Percentiles rank a stretch among this genome's conserved stretches.
These are phyloP conservation scores for Lates japonicus DNA, from an alignment of 2,797 vertebrate genomes.

Conservation along the genomic window DNA sequence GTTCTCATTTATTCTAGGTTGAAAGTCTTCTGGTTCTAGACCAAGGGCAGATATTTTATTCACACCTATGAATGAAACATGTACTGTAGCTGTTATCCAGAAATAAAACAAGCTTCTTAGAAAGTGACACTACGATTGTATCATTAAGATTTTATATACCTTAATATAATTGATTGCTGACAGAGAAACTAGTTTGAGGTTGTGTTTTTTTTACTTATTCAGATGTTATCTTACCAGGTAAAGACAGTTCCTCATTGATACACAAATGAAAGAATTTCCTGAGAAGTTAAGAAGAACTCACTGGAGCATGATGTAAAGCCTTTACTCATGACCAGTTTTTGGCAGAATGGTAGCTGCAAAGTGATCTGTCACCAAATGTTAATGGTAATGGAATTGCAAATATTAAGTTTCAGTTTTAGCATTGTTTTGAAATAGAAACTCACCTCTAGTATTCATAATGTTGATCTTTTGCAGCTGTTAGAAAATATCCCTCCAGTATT, in stretches of 20 bases:
- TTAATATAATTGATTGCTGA: neutral
- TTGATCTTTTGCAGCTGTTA: neutral
- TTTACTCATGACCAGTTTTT: neutral
- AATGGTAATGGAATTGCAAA: neutral
- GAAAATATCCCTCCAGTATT: neutral
- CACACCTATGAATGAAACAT: constrained; percentile 4
- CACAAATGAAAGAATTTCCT: constrained; percentile 9
- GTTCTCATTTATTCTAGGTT: constrained; percentile 6
- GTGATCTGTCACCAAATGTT: constrained; percentile 10
- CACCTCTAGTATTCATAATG: neutral
- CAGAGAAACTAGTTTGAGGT: neutral
- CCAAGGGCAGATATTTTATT: neutral
- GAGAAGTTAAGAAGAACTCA: constrained; percentile 3
- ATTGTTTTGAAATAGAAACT: constrained; percentile 27
- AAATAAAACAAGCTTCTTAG: neutral
- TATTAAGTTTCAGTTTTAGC: constrained; percentile 22
- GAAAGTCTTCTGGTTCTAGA: neutral
- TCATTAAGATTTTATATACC: neutral
- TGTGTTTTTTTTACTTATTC: neutral
- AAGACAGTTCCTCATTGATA: constrained; percentile 12
- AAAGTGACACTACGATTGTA: neutral
- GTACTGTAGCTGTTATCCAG: neutral
- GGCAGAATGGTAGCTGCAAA: constrained; percentile 1
- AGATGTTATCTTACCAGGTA: neutral
- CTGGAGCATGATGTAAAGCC: neutral